Percentiles rank a stretch among this genome's conserved stretches.
phyloP scores from a whole-genome alignment of 2,113 vertebrate species.

The Eupsittula cactorum region DNA sequence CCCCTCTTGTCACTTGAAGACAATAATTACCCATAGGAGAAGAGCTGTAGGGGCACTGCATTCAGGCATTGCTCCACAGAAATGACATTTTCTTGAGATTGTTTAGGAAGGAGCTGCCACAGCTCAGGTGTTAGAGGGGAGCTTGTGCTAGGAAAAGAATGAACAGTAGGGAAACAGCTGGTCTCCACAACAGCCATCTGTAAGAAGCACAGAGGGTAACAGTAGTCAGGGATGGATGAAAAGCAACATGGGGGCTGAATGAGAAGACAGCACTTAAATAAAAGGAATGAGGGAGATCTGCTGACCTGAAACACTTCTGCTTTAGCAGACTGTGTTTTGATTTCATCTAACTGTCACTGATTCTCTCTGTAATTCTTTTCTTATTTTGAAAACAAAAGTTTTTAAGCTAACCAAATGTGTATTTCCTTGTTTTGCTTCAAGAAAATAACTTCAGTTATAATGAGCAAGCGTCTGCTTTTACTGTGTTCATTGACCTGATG shows the following conservation, averaged over 20 bases:
- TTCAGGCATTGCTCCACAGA: neutral
- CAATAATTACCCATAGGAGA: neutral
- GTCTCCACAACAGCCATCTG: neutral
- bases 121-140: neutral
- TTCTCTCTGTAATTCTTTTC: conserved; percentile 7
- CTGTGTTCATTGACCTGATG: conserved; percentile 9
- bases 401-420: conserved; percentile 17
- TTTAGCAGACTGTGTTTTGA: neutral
- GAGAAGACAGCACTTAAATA: neutral
- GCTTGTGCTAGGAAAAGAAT: neutral
- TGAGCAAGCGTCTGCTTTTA: neutral
- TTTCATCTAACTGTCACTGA: neutral
- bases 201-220: neutral
- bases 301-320: conserved; percentile 13
- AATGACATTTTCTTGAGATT: neutral
- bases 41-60: neutral
- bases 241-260: neutral
- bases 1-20: neutral
- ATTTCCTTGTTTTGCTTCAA: conserved; percentile 35
- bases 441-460: conserved; percentile 1
- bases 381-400: neutral
- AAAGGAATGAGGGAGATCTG: neutral
- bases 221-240: neutral
- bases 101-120: neutral
- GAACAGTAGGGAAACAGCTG: conserved; percentile 24